Evolutionary conservation across 2,888 invertebrate genomes (phyloP), one percentile per base, ranked within the genome.

Genomic region (Hypolimnas misippus): DNA sequence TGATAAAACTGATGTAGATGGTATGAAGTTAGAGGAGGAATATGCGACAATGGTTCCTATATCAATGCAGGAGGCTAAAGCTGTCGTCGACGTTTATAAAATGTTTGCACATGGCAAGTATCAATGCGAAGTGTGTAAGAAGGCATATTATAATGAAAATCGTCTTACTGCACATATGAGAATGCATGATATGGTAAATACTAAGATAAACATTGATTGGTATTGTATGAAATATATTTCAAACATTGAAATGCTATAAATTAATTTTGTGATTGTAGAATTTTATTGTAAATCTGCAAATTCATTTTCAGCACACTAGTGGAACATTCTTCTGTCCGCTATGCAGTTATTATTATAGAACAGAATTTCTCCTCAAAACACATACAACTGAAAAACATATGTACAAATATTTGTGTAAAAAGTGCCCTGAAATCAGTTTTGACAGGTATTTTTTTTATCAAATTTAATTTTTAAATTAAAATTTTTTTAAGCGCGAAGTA

Each of bases 321-420:
- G 91, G 90, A 0, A 76, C 65, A 38, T 84, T 72, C 64, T 77
- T 75, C 19, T 92, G 91, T 74, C 76, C 79, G 0, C 64, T 91
- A 16, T 92, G 91, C 70, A 71, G 79, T 59, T 86, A 79, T 68
- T 88, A 83, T 67, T 91, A 89, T 68, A 89, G 87, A 75, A 87
- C 89, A 0, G 84, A 87, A 7, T 88, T 86, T 56, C 71, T 89
- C 19, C 68, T 91, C n/a, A 84, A 84, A 68, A 81, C 78, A 0
- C 91, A 92, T 46, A 83, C 87, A 75, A 86, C 84, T 25, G 88
- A 87, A 35, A 89, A 91, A 68, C 91, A 92, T 64, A 81, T 87
- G 82, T 90, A 85, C 70, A 92, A 92, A 69, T 92, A 89, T 76
- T 67, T 89, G n/a, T 92, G 91, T 73, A 85, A 75, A 40, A 84